Evolutionary conservation across 2,113 vertebrate genomes (phyloP), one percentile per base, ranked within the genome.

Genomic region (Phalacrocorax carbo): DNA sequence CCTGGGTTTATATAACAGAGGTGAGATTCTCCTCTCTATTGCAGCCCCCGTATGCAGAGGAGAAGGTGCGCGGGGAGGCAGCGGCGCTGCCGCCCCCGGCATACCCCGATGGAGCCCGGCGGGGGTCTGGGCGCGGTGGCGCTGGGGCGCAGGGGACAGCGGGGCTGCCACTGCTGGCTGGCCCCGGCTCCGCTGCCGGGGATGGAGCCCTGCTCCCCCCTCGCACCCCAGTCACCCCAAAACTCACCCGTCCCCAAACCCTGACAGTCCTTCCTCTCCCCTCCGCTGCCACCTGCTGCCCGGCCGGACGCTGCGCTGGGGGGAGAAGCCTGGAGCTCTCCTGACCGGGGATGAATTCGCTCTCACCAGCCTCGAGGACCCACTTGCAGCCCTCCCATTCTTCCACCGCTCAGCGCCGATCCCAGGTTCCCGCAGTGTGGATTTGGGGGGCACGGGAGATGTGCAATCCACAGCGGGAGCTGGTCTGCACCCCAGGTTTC

Each of bases 361-460:
- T 62, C 12, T 20, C 69, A 18, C 5, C 38, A 49, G 29, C 23
- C 7, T 0, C 5, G 36, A 89, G 55, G 46, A 68, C 8, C 26
- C 34, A 8, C 32, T 19, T 15, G 32, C 75, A 65, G 32, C 71
- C 13, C 40, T 86, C 21, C 46, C 23, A 4, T 14, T 22, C 57
- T 90, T 18, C 27, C 61, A 9, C 5, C 2, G 0, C 54, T 22
- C 38, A 13, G 30, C 34, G 60, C 57, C 3, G 11, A 9, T 4
- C 10, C 78, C 0, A 0, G 26, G 12, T n/a, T 77, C 42, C 64
- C 2, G 2, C 23, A 48, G 25, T 3, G 26, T 2, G 9, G 58
- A 8, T 65, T 0, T 70, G 23, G 46, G 34, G 61, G 26, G 5
- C 80, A 55, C 48, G 14, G 48, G 40, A 44, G 54, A 26, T 0